Base-by-base conservation (phyloP, 2,113 vertebrate species). In the Phaetusa simplex region DNA sequence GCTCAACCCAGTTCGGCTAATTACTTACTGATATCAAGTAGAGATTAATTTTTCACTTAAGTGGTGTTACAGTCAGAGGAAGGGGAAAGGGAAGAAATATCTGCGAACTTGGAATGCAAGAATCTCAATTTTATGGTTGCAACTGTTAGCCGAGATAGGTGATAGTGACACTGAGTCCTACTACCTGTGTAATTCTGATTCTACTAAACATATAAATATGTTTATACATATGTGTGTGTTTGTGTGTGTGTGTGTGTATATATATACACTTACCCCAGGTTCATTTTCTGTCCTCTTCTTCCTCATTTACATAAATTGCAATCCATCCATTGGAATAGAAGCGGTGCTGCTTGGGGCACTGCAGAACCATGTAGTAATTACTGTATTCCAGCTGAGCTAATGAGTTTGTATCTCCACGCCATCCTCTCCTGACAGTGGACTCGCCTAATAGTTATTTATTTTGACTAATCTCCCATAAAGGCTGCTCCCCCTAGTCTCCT, bases 401-500 rank as follows among this genome's bases (percentile, higher is more conserved):
- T 82, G 96, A 79, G 82, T 86, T 90, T 94, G 84, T 69, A 86
- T 82, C 72, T 88, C 85, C 61, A 82, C 4, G 6, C 52, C 67
- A 49, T 73, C 59, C 87, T 84, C 64, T 96, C 49, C 87, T 93
- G 82, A 94, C 49, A 79, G 74, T 76, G 90, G 93, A 90, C 87
- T 65, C 79, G 61, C 79, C 84, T 95, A 95, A 95, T 56, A 89
- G 90, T 92, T 97, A 92, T 93, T 97, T 97, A 92, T 96, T 96
- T 93, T 90, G 85, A 92, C 83, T 97, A 89, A 97, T 95, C 90
- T 89, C 18, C 82, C 88, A 87, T 89, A 92, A 87, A 94, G 80
- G 58, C 70, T 92, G 58, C 23, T 95, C 86, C 29, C 69, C 14
- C 50, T 80, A 34, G 82, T 83, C 83, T 96, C 83, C 62, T 96